Evolutionary conservation across 2,888 invertebrate genomes (phyloP).

Genomic region (Meganola albula): DNA sequence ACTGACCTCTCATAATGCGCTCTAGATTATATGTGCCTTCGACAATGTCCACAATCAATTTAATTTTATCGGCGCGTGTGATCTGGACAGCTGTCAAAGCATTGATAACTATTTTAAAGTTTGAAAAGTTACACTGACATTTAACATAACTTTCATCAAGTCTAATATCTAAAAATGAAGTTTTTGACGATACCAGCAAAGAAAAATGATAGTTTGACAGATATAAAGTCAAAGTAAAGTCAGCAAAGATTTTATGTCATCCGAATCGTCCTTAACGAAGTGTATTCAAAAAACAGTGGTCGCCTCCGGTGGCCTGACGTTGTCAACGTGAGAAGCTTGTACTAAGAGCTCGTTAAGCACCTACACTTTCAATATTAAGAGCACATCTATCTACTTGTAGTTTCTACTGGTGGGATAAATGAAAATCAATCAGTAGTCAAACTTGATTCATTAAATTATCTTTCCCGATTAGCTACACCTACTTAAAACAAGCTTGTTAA

Average conservation of each 20-base stretch:
- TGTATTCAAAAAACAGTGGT: conserved; percentile 57
- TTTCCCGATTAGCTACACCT: too few species aligned
- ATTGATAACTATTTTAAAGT: conserved; percentile 33
- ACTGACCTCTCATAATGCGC: conserved; percentile 69
- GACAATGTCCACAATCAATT: conserved; percentile 45
- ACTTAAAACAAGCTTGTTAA: too few species aligned
- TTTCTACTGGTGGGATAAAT: too few species aligned
- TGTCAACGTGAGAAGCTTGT: conserved; percentile 36
- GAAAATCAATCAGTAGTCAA: too few species aligned
- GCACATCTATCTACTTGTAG: too few species aligned
- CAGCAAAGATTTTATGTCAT: conserved; percentile 43
- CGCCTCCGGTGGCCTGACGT: conserved; percentile 62
- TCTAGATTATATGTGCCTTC: conserved; percentile 47
- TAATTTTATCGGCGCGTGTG: conserved; percentile 43
- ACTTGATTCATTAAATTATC: too few species aligned
- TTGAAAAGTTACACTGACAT: conserved; percentile 15
- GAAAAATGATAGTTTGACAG: too few species aligned
- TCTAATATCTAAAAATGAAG: too few species aligned
- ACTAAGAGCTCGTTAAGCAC: conserved; percentile 40
- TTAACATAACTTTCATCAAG: too few species aligned
- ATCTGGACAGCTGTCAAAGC: conserved; percentile 50
- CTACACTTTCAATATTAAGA: too few species aligned
- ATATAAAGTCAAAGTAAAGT: too few species aligned
- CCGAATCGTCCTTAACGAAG: conserved; percentile 57
- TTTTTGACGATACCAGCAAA: too few species aligned